Conservation (phyloP, 2,888 invertebrate genomes). For the Itoplectis maculator region DNA sequence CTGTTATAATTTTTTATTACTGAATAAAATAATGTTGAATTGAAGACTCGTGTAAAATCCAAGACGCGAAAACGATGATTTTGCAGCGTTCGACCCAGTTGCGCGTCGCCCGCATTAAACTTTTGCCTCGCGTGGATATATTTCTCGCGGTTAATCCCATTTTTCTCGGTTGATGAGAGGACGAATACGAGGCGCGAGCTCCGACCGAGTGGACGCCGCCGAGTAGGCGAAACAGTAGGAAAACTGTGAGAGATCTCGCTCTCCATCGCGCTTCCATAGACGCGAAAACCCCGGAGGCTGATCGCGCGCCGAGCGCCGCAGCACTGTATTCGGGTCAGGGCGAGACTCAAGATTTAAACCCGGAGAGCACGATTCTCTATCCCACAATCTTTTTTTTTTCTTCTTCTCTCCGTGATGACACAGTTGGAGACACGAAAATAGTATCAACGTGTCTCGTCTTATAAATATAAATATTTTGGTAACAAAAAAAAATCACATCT, state of each 20-base stretch:
- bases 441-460: neutral
- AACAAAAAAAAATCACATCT: neutral
- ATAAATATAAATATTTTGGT: neutral
- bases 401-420: conserved; percentile 9
- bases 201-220: conserved; percentile 10
- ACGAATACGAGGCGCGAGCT: conserved; percentile 27
- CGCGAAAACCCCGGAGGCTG: conserved; percentile 41
- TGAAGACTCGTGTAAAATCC: neutral
- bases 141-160: conserved; percentile 36
- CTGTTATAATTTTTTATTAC: neutral
- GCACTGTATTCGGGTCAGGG: conserved; percentile 50
- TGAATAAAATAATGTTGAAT: neutral
- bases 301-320: conserved; percentile 14
- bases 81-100: conserved; percentile 42
- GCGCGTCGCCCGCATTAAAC: conserved; percentile 8
- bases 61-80: conserved; percentile 11
- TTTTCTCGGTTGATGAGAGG: conserved; percentile 39
- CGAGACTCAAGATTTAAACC: conserved; percentile 40
- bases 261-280: neutral
- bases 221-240: conserved; percentile 11
- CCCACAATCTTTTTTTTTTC: conserved; percentile 21
- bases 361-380: conserved; percentile 31
- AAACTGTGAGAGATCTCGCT: neutral
- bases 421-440: conserved; percentile 20
- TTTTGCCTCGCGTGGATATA: conserved; percentile 11